These are phyloP conservation scores for Habroteleia sp. DNA, from an alignment of 2,888 invertebrate genomes.

Conservation along the genomic window DNA sequence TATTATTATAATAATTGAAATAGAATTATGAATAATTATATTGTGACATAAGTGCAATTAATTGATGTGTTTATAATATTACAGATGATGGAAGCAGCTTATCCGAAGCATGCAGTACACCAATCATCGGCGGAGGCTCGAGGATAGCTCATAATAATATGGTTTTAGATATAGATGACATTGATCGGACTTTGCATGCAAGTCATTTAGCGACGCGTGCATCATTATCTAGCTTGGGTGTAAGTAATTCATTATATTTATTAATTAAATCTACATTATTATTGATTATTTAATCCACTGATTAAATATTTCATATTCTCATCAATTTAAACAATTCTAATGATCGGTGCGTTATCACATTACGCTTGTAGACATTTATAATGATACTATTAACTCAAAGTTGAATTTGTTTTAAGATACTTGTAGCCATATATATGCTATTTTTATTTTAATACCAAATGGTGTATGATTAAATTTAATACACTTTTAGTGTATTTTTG, in stretches of 20 bases:
- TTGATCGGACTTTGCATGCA: conserved; percentile 76
- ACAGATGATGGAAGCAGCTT: conserved; percentile 80
- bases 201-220: conserved; percentile 77
- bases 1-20: not conserved
- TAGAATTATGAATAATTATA: not conserved
- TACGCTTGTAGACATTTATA: too few relatives aligned
- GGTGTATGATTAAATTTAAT: too few relatives aligned
- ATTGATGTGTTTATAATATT: conserved; percentile 54
- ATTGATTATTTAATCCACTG: conserved; percentile 6
- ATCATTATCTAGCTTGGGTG: conserved; percentile 79
- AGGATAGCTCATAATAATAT: conserved; percentile 74
- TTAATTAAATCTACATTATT: conserved; percentile 26
- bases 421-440: too few relatives aligned
- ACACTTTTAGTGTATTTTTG: too few relatives aligned
- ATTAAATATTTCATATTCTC: too few relatives aligned
- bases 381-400: too few relatives aligned
- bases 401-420: too few relatives aligned
- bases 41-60: too few relatives aligned
- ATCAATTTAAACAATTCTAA: too few relatives aligned
- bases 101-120: conserved; percentile 80
- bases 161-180: conserved; percentile 78
- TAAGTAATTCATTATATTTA: conserved; percentile 63
- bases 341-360: too few relatives aligned
- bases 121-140: conserved; percentile 78
- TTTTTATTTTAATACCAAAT: too few relatives aligned